phyloP scores from a whole-genome alignment of 2,888 invertebrate species.

The Paralinhomoeus sp. region DNA sequence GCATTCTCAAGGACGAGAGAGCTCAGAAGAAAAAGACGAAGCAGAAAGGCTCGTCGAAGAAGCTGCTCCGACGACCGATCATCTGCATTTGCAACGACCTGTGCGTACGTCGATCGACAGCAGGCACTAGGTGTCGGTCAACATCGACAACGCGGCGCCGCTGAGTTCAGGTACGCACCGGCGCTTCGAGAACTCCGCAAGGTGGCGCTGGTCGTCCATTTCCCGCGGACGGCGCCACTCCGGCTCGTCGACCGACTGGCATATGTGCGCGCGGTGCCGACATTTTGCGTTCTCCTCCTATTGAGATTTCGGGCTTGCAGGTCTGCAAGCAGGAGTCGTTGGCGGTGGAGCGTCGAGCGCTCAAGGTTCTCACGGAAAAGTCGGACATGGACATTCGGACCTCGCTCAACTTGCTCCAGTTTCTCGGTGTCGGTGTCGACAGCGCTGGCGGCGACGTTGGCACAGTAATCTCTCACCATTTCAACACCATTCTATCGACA shows the following conservation, averaged over 20 bases:
- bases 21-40: conserved; percentile 8
- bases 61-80: conserved; percentile 44
- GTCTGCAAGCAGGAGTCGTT: conserved; percentile 38
- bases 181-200: conserved; percentile 56
- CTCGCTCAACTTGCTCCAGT: conserved; percentile 65
- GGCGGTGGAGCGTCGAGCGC: conserved; percentile 42
- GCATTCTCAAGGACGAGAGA: no score
- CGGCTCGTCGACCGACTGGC: conserved; percentile 40
- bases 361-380: conserved; percentile 54
- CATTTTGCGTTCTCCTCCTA: not conserved
- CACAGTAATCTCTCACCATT: no score
- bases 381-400: conserved; percentile 69
- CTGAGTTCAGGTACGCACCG: conserved; percentile 33
- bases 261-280: conserved; percentile 5
- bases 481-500: no score
- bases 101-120: conserved; percentile 36
- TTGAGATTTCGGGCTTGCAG: not conserved
- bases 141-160: no score
- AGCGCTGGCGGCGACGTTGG: no score
- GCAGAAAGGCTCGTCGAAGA: conserved; percentile 4
- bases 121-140: not conserved
- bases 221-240: conserved; percentile 22
- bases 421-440: no score
- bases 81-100: conserved; percentile 93
- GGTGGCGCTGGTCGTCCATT: conserved; percentile 47